phyloP scores from a whole-genome alignment of 1,140 invertebrate species.

The Leptopilina boulardi region DNA sequence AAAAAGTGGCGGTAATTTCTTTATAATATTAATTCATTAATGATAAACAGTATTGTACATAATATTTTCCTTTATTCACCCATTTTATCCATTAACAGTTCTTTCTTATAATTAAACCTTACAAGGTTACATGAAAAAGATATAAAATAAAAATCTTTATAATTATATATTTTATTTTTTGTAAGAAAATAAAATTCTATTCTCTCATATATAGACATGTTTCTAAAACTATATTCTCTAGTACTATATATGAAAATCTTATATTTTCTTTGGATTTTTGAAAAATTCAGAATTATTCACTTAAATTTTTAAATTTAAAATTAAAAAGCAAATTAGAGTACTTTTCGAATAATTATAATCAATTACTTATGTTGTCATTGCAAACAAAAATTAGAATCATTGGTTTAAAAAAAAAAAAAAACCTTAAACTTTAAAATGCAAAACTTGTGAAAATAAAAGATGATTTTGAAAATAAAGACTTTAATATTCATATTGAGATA shows the following conservation, averaged over 20 bases:
- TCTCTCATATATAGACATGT: background rate
- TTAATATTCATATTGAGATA: constrained; percentile 91
- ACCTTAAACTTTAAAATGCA: background rate
- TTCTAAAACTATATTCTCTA: background rate
- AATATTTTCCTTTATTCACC: background rate
- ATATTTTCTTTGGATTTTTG: background rate
- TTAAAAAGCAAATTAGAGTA: background rate
- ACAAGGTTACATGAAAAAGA: background rate
- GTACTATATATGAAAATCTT: background rate
- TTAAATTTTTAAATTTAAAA: no score
- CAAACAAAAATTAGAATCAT: background rate
- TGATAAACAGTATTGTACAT: background rate
- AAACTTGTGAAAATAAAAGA: background rate
- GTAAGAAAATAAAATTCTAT: constrained; percentile 8
- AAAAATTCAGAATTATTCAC: no score
- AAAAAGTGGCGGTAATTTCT: no score
- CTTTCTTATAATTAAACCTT: background rate
- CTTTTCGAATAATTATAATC: background rate
- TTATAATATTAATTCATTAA: no score
- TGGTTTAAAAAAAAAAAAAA: background rate
- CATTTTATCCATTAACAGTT: background rate
- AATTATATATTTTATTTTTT: background rate
- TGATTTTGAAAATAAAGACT: constrained; percentile 79
- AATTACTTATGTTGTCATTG: no score
- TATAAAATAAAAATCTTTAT: background rate